Evolutionary conservation across 2,888 invertebrate genomes (phyloP).

Genomic region (Camponotus fellah): DNA sequence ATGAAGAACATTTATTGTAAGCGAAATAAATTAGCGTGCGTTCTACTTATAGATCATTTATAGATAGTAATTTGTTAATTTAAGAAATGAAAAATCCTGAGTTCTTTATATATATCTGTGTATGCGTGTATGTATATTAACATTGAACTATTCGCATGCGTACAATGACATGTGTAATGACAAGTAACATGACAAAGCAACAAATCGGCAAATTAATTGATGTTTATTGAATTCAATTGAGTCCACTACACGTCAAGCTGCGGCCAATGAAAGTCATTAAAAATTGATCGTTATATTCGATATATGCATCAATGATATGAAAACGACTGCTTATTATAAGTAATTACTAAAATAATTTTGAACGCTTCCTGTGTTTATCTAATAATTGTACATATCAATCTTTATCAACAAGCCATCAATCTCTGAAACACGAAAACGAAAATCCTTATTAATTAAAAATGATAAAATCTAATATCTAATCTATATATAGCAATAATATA

Average conservation of each 20-base stretch:
- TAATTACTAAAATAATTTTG: conserved; percentile 5
- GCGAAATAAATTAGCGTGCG: not conserved
- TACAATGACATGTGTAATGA: not conserved
- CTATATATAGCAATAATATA: not conserved
- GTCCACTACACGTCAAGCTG: conserved; percentile 48
- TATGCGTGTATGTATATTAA: conserved; percentile 8
- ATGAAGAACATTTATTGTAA: not conserved
- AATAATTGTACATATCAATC: not conserved
- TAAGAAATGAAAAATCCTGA: conserved; percentile 6
- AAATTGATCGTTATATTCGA: conserved; percentile 31
- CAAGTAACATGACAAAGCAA: conserved; percentile 45
- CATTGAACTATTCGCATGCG: conserved; percentile 22
- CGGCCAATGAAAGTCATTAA: conserved; percentile 47
- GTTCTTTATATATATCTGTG: not conserved
- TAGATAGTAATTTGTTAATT: conserved; percentile 25
- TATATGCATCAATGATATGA: conserved; percentile 3
- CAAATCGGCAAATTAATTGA: conserved; percentile 56
- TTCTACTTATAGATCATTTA: not conserved
- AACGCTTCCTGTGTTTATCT: not conserved
- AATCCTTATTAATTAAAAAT: not conserved
- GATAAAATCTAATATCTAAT: not conserved
- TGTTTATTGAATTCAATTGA: conserved; percentile 71
- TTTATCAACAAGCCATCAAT: not conserved
- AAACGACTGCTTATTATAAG: conserved; percentile 7
- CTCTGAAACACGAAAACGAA: not conserved